Evolutionary conservation across 2,888 invertebrate species (phyloP), one percentile per base, ranked within the genome.

Genomic region (Bibio marci): DNA sequence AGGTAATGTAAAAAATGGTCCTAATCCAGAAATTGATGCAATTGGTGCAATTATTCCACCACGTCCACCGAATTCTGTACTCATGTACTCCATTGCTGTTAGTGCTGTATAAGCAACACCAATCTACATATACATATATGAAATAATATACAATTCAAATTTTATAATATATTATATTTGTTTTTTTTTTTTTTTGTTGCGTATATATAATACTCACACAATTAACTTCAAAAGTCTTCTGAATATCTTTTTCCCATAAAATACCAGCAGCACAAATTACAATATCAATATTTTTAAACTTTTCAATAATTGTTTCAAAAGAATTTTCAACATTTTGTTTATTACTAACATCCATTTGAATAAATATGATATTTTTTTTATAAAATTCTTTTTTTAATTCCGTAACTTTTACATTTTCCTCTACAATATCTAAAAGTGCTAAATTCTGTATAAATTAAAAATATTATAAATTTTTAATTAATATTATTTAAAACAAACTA

Each of bases 41-140:
- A 51, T 42, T 49, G 64, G 65, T 13, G 57, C 52, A 7, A 65
- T 52, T 17, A 60, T 49, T 2, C 64, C 64, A 2, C 65, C 65
- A 13, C 54, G 55, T 8, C 65, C 64, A 1, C 64, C 64, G 13
- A 60, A 51, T 41, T 62, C 50, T 32, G 47, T 50, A 14, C 52
- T 46, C 56, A 56, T 57, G 15, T 58, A 55, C 15, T 58, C 55
- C 45, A 64, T 50, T 1, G 59, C 64, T 38, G 55, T 58, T 44
- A 64, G 45, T 3, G 57, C 65, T 19, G 66, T 59, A 8, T 66
- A 63, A 5, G 64, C 63, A 12, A 66, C 46, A 14, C 66, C 68
- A 52, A 51, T 51, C 58, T 59, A 47, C 13, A 44, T 38, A n/a
- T 31, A 31, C n/a, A n/a, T 27, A 22, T 22, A 6, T 22, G 22